phyloP scores from a whole-genome alignment of 53 echinoderm and acorn worm genomes.

The Paracentrotus lividus region DNA sequence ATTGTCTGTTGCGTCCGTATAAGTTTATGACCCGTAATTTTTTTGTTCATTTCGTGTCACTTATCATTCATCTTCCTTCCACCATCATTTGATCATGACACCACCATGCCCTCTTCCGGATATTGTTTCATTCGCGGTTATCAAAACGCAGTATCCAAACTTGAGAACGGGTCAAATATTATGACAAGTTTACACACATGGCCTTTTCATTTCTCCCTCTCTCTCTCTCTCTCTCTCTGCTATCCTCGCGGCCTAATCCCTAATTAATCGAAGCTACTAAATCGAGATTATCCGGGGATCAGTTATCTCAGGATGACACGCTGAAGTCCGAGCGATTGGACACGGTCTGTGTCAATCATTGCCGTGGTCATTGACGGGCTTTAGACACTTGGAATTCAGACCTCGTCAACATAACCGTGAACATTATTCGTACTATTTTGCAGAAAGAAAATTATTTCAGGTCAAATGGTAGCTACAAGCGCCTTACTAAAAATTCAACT shows the following conservation, averaged over 20 bases:
- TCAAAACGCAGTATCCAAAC: background rate
- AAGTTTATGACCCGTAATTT: too few species aligned
- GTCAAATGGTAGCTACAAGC: too few species aligned
- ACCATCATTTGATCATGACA: background rate
- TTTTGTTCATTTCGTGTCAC: too few species aligned
- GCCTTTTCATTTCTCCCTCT: background rate
- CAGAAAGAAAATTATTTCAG: too few species aligned
- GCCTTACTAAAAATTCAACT: too few species aligned
- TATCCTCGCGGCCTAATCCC: conserved; percentile 47
- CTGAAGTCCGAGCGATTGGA: background rate
- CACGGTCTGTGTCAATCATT: background rate
- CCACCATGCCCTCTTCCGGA: background rate
- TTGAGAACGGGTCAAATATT: background rate
- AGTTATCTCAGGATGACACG: background rate
- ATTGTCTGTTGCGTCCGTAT: too few species aligned
- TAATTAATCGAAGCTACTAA: conserved; percentile 56
- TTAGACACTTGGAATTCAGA: background rate
- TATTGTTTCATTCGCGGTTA: background rate
- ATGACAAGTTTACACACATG: background rate
- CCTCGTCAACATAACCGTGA: background rate
- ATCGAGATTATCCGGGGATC: conserved; percentile 28
- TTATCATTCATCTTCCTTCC: background rate
- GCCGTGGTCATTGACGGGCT: background rate
- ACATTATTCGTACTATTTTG: too few species aligned
- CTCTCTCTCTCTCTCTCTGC: background rate